Base-by-base conservation (phyloP, 2,888 invertebrate genomes). In the Epistrophe eligans region DNA sequence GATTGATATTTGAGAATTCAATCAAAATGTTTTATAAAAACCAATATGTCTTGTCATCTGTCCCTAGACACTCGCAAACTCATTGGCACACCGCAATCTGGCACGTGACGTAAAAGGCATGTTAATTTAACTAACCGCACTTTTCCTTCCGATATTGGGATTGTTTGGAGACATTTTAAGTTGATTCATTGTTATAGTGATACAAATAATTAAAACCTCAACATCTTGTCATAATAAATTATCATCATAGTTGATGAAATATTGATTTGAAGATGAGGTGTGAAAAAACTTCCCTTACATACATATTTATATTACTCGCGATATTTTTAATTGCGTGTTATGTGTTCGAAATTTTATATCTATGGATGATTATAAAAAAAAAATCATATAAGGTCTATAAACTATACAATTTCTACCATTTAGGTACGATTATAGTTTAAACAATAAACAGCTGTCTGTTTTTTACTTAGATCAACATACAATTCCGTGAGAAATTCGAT, bases 171-270 rank as follows among this genome's bases (percentile, higher is more conserved):
- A 35, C 13, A 40, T 3, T 55, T 55, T 55, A 24, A 28, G 10
- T 24, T 24, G 13, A 24, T 19, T 50, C 11, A 52, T 62, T 38
- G 11, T 40, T 17, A 38, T 11, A 60, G 13, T 62, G 24, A 38
- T 62, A 40, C 38, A 40, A 62, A 40, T 24, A 38, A 8, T 8
- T 15, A 9, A 62, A 62, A 40, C n/a, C n/a, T n/a, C n/a, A 38
- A 40, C 3, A 60, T 8, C 58, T 17, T 35, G 58, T 35, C 35
- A 58, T 9, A 10, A 58, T 35, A 11, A 58, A 35, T 35, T 58
- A 58, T 35, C 17, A 58, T 58, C n/a, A n/a, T n/a, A n/a, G n/a
- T n/a, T 57, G 9, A n/a, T 57, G n/a, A 32, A 57, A 57, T 32
- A 32, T 32, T 35, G 10, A n/a, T 57, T 57, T 57, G 32, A 8